Evolutionary conservation across 1,140 invertebrate species (phyloP), one percentile per base, ranked within the genome.

Genomic region (Drosophila yakuba): DNA sequence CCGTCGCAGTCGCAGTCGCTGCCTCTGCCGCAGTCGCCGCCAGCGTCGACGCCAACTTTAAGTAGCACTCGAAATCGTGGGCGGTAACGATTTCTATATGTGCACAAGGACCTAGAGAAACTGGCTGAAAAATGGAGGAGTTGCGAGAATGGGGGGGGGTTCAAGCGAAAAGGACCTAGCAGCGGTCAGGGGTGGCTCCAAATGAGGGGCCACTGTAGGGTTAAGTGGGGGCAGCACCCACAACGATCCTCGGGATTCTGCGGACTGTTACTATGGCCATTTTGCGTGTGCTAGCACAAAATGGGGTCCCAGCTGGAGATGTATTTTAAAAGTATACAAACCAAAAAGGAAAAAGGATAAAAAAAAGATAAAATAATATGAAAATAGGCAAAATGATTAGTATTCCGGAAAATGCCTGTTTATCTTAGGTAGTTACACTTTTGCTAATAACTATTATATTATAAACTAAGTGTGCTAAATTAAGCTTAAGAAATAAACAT

Each of bases 211-310:
- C 3, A 39, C 47, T 15, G 3, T 32, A n/a, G 47, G 55, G 41
- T 6, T 15, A n/a, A 32, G 12, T 1, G 11, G 61, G 17, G 20
- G 17, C 12, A 2, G 20, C 20, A 1, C 25, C 41, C 15, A 25
- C 12, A 25, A 28, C 20, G 63, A 84, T 84, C 80, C 58, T 68
- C 57, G 76, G 59, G 71, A 63, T 88, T 88, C 76, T 88, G 84
- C 66, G 84, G 84, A 76, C 76, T 72, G 84, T 88, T 80, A 89
- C 85, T 78, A 73, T 68, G 89, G 83, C 84, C 83, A 88, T 88
- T 86, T 86, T 86, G 83, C 73, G 76, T 86, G 78, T 41, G 64
- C 32, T 69, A 69, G 66, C 69, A 67, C 62, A 73, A 68, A 77
- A 81, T 36, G 55, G 39, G 15, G 15, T 14, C 25, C 36, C 43